Base-by-base conservation (phyloP, 1,140 invertebrate genomes). In the Dufourea novaeangliae region DNA sequence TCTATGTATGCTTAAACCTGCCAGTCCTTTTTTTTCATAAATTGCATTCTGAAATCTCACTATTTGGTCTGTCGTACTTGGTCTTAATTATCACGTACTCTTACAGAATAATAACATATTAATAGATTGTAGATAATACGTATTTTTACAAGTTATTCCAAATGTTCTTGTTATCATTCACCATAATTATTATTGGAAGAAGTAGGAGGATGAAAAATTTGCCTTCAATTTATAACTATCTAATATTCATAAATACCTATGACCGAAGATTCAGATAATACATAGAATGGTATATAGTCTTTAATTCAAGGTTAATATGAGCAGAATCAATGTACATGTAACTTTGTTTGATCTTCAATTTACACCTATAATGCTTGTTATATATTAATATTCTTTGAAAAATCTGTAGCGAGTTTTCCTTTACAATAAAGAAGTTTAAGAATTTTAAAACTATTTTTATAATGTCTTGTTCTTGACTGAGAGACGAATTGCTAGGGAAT, bases 401-500 rank as follows among this genome's bases (percentile, higher is more conserved):
- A 32, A 27, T 11, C 2, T 44, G 10, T 44, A 44, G 62, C n/a
- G n/a, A 44, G 37, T 22, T 56, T 74, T 41, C 67, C 66, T 56
- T 74, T 67, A n/a, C 37, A 67, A 17, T 29, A 54, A 17, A 41
- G 20, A 63, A 64, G 41, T 14, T 29, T 46, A 1, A 20, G 37
- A 11, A 5, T 67, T 29, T 27, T 0, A 20, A 39, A 34, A 68
- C 17, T n/a, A 68, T 74, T 78, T 74, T 91, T 87, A 93, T 29
- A 88, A 86, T 20, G 83, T 76, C 82, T 93, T 93, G 59, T 78
- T 89, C 70, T 92, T 93, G 3, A 81, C 67, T 12, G 91, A 90
- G 52, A 92, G 79, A 79, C 79, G 89, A 12, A 85, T 89, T 32
- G 90, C 87, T 52, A 92, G 73, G 14, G 85, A 86, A 75, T 92